Evolutionary conservation across 2,888 invertebrate genomes (phyloP).

Genomic region (Eilema depressum): DNA sequence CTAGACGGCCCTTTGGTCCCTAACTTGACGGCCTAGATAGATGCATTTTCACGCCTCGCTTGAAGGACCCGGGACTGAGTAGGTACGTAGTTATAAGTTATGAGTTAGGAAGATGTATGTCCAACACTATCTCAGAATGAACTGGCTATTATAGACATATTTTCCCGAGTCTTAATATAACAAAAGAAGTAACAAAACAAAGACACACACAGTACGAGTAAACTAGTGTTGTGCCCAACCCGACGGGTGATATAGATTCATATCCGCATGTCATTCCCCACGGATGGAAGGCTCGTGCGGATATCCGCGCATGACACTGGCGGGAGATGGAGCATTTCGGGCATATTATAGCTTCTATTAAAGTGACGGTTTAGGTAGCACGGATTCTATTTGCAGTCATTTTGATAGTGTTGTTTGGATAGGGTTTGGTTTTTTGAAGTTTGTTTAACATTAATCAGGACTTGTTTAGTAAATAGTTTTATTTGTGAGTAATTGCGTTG

Average conservation of each 20-base stretch:
- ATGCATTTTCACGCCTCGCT: too few species aligned
- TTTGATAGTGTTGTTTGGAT: constrained; percentile 12
- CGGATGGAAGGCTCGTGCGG: constrained; percentile 56
- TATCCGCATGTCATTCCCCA: constrained; percentile 36
- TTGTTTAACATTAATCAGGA: neutral
- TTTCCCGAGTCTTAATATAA: neutral
- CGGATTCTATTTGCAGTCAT: constrained; percentile 14
- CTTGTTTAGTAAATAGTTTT: neutral
- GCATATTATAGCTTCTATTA: constrained; percentile 30
- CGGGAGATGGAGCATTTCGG: constrained; percentile 35
- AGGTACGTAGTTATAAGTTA: too few species aligned
- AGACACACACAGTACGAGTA: constrained; percentile 10
- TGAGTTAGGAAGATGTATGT: too few species aligned
- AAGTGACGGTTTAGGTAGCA: constrained; percentile 28
- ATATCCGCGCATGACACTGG: constrained; percentile 52
- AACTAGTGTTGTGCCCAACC: constrained; percentile 37
- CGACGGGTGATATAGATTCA: constrained; percentile 31
- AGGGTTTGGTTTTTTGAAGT: neutral
- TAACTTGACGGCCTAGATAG: too few species aligned
- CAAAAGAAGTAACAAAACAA: too few species aligned
- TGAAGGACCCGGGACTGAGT: too few species aligned
- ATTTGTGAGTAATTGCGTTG: too few species aligned
- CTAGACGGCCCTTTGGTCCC: too few species aligned
- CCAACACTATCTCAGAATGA: neutral
- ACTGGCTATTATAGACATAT: neutral